These are phyloP conservation scores for Melinaea menophilus DNA, from an alignment of 2,888 invertebrate genomes.

Conservation along the genomic window DNA sequence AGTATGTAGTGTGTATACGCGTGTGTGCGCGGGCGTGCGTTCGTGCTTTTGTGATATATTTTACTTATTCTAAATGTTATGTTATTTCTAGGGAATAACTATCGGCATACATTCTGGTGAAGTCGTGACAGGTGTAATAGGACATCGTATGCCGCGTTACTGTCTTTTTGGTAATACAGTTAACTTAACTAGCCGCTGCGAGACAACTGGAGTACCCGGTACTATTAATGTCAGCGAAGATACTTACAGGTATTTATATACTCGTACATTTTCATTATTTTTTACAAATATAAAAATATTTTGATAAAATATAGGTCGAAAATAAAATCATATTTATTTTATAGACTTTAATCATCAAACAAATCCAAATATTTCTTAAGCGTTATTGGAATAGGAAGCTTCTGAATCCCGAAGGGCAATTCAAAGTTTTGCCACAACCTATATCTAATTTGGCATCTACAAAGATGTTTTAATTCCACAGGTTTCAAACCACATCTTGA, in stretches of 20 bases:
- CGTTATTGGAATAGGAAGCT: constrained; percentile 81
- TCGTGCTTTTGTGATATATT: constrained; percentile 4
- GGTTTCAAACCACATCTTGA: constrained; percentile 80
- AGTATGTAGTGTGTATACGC: no score
- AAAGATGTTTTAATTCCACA: constrained; percentile 86
- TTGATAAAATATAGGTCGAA: not conserved
- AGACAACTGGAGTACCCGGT: constrained; percentile 93
- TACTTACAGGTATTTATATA: constrained; percentile 84
- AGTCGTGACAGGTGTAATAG: constrained; percentile 96
- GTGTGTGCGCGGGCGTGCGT: no score
- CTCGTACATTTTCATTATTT: not conserved
- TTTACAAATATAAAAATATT: not conserved
- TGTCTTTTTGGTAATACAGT: constrained; percentile 97
- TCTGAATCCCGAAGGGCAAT: constrained; percentile 85
- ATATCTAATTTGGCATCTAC: constrained; percentile 83
- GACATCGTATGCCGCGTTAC: constrained; percentile 95
- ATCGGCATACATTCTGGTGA: constrained; percentile 97
- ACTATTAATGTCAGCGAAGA: constrained; percentile 95
- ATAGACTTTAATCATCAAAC: constrained; percentile 78
- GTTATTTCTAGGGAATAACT: constrained; percentile 85
- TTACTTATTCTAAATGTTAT: constrained; percentile 20
- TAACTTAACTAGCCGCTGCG: constrained; percentile 94
- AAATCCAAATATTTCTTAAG: constrained; percentile 86
- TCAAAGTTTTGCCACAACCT: constrained; percentile 82
- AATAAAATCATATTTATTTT: not conserved